Conservation (phyloP, 64 coral and sea anemone genomes). For the Porites australiensis region DNA sequence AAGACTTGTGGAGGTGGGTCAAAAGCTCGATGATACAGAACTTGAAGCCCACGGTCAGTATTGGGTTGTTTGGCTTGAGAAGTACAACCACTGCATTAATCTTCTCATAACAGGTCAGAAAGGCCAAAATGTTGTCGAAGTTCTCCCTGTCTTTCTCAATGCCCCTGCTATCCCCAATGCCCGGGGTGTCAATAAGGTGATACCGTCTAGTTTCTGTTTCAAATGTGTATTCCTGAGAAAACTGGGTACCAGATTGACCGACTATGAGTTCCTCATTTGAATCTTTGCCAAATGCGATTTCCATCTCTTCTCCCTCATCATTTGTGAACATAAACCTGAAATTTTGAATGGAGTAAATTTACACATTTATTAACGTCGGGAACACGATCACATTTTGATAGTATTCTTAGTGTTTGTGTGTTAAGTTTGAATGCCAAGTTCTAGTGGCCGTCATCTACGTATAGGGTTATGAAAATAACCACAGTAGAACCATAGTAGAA, state of each 20-base stretch:
- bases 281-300: background rate
- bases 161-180: constrained; percentile 27
- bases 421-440: no score
- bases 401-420: no score
- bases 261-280: background rate
- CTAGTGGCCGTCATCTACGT: no score
- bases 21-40: constrained; percentile 44
- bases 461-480: no score
- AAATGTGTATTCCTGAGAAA: constrained; percentile 10
- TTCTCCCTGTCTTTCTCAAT: constrained; percentile 41
- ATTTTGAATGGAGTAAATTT: background rate
- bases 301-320: constrained; percentile 17
- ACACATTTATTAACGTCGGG: no score
- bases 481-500: no score
- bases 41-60: constrained; percentile 26
- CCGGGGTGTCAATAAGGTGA: constrained; percentile 45
- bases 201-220: constrained; percentile 8
- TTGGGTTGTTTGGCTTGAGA: constrained; percentile 49
- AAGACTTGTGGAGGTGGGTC: constrained; percentile 45
- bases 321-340: constrained; percentile 25
- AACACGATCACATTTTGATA: background rate
- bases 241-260: constrained; percentile 30
- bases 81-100: constrained; percentile 49
- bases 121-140: constrained; percentile 40
- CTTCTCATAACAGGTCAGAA: constrained; percentile 36